phyloP scores from a whole-genome alignment of 2,888 invertebrate species.

The Synanthedon myopaeformis region DNA sequence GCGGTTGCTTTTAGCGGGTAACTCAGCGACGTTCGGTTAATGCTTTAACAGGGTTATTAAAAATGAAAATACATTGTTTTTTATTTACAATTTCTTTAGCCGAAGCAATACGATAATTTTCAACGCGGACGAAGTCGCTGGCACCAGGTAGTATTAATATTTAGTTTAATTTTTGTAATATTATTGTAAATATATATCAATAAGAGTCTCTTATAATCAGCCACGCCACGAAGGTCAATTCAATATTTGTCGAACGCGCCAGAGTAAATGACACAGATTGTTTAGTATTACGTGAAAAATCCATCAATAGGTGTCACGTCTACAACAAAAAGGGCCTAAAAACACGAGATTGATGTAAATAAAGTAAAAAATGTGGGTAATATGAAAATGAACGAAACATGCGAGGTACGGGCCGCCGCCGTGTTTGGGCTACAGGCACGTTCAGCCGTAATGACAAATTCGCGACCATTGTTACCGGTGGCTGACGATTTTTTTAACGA shows the following conservation, averaged over 20 bases:
- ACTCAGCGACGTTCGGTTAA: no score
- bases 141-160: no score
- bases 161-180: no score
- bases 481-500: constrained; percentile 46
- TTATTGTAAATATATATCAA: no score
- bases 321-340: constrained; percentile 31
- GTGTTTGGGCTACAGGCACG: constrained; percentile 57
- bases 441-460: constrained; percentile 57
- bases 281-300: constrained; percentile 25
- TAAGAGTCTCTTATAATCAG: no score
- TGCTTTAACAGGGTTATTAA: no score
- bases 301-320: constrained; percentile 43
- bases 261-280: constrained; percentile 11
- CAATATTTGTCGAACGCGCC: constrained; percentile 2
- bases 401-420: constrained; percentile 27
- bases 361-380: constrained; percentile 52
- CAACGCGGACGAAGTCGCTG: no score
- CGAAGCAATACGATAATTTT: no score
- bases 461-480: constrained; percentile 51
- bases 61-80: not conserved
- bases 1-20: no score
- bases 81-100: no score
- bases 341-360: constrained; percentile 36
- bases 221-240: constrained; percentile 2
- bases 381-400: constrained; percentile 53